Percentiles rank a stretch among this genome's conserved stretches.
Conservation (phyloP, 1,140 invertebrate species). For the Zaprionus tsacasi region DNA sequence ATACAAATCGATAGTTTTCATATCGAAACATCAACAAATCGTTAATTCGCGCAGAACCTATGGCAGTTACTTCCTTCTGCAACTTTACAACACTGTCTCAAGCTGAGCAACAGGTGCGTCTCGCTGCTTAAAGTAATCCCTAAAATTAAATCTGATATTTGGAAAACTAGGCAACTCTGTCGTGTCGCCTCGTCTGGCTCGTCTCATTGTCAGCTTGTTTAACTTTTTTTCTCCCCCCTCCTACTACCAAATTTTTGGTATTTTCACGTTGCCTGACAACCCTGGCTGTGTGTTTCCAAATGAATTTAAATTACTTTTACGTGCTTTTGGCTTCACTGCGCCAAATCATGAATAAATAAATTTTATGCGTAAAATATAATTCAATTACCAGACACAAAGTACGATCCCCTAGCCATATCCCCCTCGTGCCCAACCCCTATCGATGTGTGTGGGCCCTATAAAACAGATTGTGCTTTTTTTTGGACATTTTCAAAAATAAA, state of each 20-base stretch:
- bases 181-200: not conserved
- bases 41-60: too few species aligned
- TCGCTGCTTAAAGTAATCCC: not conserved
- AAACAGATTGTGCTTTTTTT: conserved; percentile 23
- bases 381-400: conserved; percentile 58
- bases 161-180: not conserved
- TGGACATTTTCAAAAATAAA: conserved; percentile 34
- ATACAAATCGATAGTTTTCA: too few species aligned
- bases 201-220: not conserved
- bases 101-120: not conserved
- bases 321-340: conserved; percentile 49
- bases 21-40: too few species aligned
- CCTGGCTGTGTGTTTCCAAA: conserved; percentile 37
- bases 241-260: not conserved
- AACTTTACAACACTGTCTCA: not conserved
- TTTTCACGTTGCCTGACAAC: conserved; percentile 48
- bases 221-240: not conserved
- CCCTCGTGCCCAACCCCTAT: too few species aligned
- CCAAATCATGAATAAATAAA: conserved; percentile 76
- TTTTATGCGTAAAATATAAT: conserved; percentile 75
- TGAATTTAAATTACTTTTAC: conserved; percentile 76
- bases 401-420: conserved; percentile 8
- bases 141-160: not conserved
- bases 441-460: not conserved
- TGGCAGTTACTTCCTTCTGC: too few species aligned